These are phyloP conservation scores for Ceratina japonica DNA, from an alignment of 1,140 invertebrate genomes.

Conservation along the genomic window DNA sequence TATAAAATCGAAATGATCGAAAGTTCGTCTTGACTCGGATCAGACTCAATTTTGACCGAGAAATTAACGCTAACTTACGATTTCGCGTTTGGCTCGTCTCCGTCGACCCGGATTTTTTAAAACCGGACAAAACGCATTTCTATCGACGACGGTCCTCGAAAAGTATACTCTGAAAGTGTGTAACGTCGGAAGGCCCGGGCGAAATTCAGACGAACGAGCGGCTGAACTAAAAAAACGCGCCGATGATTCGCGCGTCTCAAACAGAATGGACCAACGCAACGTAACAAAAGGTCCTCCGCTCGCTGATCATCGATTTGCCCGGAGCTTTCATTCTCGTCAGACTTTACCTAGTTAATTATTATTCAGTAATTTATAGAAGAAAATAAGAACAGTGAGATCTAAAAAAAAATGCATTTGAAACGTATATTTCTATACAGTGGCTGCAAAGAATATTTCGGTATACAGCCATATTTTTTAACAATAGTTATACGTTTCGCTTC, in stretches of 20 bases:
- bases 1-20: too few species aligned
- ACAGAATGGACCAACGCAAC: background rate
- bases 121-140: constrained; percentile 3
- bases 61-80: background rate
- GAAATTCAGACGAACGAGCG: constrained; percentile 23
- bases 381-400: constrained; percentile 24
- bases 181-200: constrained; percentile 48
- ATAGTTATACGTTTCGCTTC: too few species aligned
- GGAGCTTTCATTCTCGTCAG: constrained; percentile 25
- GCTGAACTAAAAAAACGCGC: background rate
- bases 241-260: background rate
- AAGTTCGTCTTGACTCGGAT: background rate
- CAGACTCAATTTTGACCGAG: too few species aligned
- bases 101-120: constrained; percentile 33
- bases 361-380: constrained; percentile 17
- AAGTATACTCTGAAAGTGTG: constrained; percentile 59
- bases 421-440: constrained; percentile 17
- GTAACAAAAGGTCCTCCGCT: background rate
- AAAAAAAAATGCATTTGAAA: background rate
- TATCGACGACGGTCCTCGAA: constrained; percentile 43
- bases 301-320: background rate
- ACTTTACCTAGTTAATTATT: constrained; percentile 52
- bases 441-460: too few species aligned
- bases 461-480: too few species aligned
- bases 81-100: background rate